Percentiles rank a stretch among this genome's conserved stretches.
phyloP scores from a whole-genome alignment of 2,888 invertebrate species.

The Melinaea menophilus region DNA sequence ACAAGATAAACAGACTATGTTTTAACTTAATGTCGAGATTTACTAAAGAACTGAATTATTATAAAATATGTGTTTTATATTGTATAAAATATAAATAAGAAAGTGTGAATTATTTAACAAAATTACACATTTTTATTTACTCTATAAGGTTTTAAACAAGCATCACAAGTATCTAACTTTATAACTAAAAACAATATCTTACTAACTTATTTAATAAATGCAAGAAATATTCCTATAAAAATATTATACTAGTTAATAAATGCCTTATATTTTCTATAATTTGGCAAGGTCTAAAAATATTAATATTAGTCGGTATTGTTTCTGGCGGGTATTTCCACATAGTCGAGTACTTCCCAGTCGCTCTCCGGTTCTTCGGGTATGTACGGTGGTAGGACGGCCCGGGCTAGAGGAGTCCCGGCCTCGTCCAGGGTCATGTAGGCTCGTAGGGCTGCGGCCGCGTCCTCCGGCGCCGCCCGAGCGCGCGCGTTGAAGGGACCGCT shows the following conservation, averaged over 20 bases:
- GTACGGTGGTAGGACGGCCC: conserved; percentile 73
- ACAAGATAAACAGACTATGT: too few species aligned
- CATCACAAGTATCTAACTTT: too few species aligned
- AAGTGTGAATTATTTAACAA: too few species aligned
- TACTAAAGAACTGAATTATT: too few species aligned
- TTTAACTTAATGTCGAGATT: too few species aligned
- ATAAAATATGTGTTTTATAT: too few species aligned
- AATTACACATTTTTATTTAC: too few species aligned
- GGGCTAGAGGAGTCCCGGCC: conserved; percentile 79
- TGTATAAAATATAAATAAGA: too few species aligned
- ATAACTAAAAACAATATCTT: not conserved
- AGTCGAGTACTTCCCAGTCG: conserved; percentile 83
- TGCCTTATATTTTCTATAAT: not conserved
- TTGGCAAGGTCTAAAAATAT: conserved; percentile 9
- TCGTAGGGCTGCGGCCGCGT: conserved; percentile 69
- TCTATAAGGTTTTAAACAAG: too few species aligned
- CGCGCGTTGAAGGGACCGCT: conserved; percentile 82
- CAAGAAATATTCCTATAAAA: not conserved
- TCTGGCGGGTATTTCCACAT: conserved; percentile 74
- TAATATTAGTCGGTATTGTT: conserved; percentile 23
- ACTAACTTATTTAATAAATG: conserved; percentile 1
- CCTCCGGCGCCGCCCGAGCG: conserved; percentile 58
- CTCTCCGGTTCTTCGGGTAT: conserved; percentile 73
- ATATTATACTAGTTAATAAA: not conserved
- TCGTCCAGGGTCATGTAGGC: conserved; percentile 80